Percentiles rank a stretch among this genome's conserved stretches.
Conservation (phyloP, 2,113 vertebrate species). For the Paramormyrops kingsleyae region DNA sequence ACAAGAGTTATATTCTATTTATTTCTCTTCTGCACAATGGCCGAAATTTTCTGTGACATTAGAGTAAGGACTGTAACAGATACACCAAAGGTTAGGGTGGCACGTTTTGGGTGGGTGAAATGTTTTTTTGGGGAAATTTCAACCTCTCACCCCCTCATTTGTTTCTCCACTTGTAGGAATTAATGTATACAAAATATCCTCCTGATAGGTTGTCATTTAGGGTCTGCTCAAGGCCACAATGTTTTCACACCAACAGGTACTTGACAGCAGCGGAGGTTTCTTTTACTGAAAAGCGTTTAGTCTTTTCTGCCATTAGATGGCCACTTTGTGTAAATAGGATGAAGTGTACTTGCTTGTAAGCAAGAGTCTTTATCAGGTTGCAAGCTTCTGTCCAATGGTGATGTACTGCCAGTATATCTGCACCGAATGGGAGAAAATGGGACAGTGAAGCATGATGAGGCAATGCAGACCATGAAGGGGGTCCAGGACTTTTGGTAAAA, state of each 20-base stretch:
- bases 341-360: background rate
- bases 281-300: background rate
- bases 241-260: background rate
- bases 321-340: background rate
- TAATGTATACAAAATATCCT: background rate
- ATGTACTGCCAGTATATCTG: background rate
- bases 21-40: too few relatives aligned
- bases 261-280: background rate
- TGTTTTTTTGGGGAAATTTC: background rate
- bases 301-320: background rate
- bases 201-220: too few relatives aligned
- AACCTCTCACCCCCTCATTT: background rate
- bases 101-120: background rate
- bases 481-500: background rate
- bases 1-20: too few relatives aligned
- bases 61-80: background rate
- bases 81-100: background rate
- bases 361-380: background rate
- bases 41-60: background rate
- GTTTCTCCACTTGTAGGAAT: background rate
- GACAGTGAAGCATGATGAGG: background rate
- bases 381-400: background rate
- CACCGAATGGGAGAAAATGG: background rate
- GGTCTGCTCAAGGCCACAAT: too few relatives aligned
- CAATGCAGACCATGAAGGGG: background rate